Evolutionary conservation across 2,113 vertebrate genomes (phyloP).

Genomic region (Zosterops japonicus): DNA sequence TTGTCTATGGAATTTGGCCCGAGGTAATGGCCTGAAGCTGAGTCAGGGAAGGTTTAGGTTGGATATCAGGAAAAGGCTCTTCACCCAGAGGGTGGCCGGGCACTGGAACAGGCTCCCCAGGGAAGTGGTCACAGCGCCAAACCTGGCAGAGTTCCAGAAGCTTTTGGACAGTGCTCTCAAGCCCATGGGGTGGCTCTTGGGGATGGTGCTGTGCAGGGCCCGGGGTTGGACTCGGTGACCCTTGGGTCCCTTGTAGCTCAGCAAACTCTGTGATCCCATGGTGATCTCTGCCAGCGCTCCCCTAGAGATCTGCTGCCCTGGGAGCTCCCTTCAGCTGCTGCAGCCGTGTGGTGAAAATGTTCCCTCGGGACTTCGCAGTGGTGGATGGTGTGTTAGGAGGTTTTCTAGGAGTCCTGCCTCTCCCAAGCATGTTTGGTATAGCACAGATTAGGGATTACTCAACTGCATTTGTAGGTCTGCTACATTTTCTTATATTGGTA

Average conservation of each 20-base stretch:
- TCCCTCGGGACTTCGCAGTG: not conserved
- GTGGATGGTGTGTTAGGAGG: rapidly evolving
- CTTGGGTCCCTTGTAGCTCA: not conserved
- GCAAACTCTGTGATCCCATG: rapidly evolving
- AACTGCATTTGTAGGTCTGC: not conserved
- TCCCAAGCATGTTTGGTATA: not conserved
- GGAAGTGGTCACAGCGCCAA: not conserved
- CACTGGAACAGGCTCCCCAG: not conserved
- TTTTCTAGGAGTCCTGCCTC: not conserved
- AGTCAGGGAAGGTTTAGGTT: not conserved
- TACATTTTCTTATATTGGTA: not conserved
- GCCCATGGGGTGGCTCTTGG: not conserved
- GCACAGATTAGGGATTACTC: not conserved
- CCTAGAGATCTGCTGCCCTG: rapidly evolving
- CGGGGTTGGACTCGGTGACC: rapidly evolving
- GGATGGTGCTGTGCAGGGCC: not conserved
- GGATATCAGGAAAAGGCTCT: not conserved
- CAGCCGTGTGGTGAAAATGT: not conserved
- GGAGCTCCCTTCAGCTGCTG: rapidly evolving
- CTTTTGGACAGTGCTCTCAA: no score
- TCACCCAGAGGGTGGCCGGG: rapidly evolving
- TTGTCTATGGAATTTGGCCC: not conserved
- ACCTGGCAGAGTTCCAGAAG: not conserved
- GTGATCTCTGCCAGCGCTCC: not conserved
- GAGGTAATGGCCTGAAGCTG: not conserved